Base-by-base conservation (phyloP, 1,140 invertebrate genomes). In the Tribolium madens region DNA sequence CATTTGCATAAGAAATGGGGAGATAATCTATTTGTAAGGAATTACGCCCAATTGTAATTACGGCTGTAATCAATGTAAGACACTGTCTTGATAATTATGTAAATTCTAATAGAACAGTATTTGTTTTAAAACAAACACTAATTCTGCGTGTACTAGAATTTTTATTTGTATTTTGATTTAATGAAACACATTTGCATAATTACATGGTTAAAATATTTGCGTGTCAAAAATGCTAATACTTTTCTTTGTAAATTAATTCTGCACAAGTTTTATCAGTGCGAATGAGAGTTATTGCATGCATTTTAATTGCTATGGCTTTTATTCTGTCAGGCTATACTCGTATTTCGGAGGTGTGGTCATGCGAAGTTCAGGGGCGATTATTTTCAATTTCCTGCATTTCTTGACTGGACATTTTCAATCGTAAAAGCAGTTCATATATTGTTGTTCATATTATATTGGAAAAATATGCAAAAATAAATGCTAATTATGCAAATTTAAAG, bases 11-110 rank as follows among this genome's bases (percentile, higher is more conserved):
- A 64, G 57, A 64, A 64, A 64, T 64, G 12, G n/a, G 21, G 26
- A 21, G 57, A 64, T 64, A 64, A 64, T 64, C 57, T n/a, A n/a
- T n/a, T 64, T 64, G 31, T 64, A 64, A 64, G 21, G 57, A 64
- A 13, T 64, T 33, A 64, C 21, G 26, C 10, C 57, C 57, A 10
- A 64, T 64, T 64, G 57, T 64, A 64, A 64, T 64, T 64, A 64
- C 57, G 26, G 21, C 36, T 64, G 57, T 64, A 33, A 64, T 33
- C 26, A 64, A 33, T 31, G 57, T 14, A 64, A 64, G 26, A 64
- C 57, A 33, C 3, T 7, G 57, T 31, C 12, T n/a, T 33, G 57
- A 64, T 33, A 33, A 64, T 64, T 64, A 64, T 64, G 57, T 31
- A 33, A 64, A 64, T 64, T 9, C n/a, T 64, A 33, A 64, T 13